Conservation (phyloP, 2,113 vertebrate genomes). For the Phoxinus phoxinus region DNA sequence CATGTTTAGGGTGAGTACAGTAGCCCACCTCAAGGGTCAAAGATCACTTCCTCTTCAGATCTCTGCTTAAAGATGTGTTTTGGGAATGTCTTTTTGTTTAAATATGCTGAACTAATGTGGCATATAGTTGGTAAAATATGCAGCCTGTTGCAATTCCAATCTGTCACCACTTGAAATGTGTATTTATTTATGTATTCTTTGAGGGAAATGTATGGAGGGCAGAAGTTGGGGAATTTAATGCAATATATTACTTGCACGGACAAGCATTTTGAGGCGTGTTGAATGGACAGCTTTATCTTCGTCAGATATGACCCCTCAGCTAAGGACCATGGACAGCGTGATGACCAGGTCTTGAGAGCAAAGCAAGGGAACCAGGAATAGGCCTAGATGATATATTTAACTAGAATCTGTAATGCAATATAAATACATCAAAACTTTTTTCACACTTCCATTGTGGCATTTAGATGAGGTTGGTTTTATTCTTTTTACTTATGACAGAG, state of each 20-base stretch:
- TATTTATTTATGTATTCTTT: conserved; percentile 83
- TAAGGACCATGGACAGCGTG: conserved; percentile 15
- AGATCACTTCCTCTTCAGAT: conserved; percentile 73
- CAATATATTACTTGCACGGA: neutral
- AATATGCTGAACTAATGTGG: conserved; percentile 13
- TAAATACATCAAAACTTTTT: neutral
- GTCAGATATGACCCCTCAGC: neutral
- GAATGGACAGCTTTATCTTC: neutral
- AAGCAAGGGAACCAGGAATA: neutral
- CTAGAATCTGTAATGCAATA: neutral
- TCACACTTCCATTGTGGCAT: neutral
- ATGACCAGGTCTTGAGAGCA: neutral
- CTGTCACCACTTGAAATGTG: conserved; percentile 82
- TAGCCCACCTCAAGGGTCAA: conserved; percentile 68
- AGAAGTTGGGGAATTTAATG: neutral
- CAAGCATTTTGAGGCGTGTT: neutral
- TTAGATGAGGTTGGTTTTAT: too few species aligned
- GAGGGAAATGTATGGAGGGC: conserved; percentile 62
- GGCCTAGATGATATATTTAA: neutral
- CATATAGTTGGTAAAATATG: neutral
- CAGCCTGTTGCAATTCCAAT: conserved; percentile 75
- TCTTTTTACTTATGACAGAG: too few species aligned
- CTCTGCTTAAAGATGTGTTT: conserved; percentile 1
- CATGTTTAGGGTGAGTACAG: conserved; percentile 77
- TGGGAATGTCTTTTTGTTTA: neutral